Evolutionary conservation across 1,140 invertebrate genomes (phyloP), one percentile per base, ranked within the genome.

Genomic region (Ctenoplectra terminalis): DNA sequence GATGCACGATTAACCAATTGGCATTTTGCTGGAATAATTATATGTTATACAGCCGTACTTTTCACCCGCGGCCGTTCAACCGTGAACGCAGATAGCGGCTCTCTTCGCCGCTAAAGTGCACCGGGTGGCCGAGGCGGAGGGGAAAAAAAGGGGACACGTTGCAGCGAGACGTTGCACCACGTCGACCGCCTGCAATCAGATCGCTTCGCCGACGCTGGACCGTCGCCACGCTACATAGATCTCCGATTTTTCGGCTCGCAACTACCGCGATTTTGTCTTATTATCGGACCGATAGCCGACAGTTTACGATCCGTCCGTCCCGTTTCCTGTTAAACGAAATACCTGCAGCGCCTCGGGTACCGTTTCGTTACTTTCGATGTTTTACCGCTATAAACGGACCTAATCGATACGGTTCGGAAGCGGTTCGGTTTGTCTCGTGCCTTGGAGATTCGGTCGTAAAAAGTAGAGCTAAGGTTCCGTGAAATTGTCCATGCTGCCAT

Each of bases 21-120:
- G 82, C 78, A 87, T 87, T 87, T 87, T 77, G 61, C 86, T 83
- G 71, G 78, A 81, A 87, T 87, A 87, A 87, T 87, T 87, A 83
- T 58, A 87, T 34, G 86, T 87, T 87, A 70, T 74, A 60, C 61
- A 26, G 52, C 72, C 83, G 81, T 78, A 84, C 81, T 87, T 87
- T 87, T 87, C 85, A 84, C 69, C 77, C 85, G 86, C 81, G 73
- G 60, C 64, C 77, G 37, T 87, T 87, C 86, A 87, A 87, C 86
- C 86, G 86, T 87, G 74, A 87, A 87, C 63, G 40, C 81, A 67
- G 82, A 79, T 69, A 75, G 82, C 82, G 70, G 82, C 70, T 74
- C 69, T 81, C 73, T 58, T 71, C 75, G 56, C 46, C 56, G 81
- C 60, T 77, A 80, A 86, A 83, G 67, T 83, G 84, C 76, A 83